Evolutionary conservation across 1,140 invertebrate genomes (phyloP).

Genomic region (Pseudomyrmex flavicornis): DNA sequence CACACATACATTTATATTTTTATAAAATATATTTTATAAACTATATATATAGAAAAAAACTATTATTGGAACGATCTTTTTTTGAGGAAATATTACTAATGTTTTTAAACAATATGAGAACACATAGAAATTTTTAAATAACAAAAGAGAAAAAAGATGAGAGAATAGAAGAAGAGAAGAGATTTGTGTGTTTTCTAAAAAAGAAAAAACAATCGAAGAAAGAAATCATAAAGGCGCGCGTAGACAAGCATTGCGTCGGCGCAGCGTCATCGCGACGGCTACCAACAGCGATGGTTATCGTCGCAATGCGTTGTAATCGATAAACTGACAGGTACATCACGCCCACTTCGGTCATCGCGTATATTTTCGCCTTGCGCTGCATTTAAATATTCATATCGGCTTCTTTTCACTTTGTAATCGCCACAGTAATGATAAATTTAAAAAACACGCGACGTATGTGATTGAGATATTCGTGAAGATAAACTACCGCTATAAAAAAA

Average conservation of each 20-base stretch:
- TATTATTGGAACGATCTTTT: too few species aligned
- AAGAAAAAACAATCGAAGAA: conserved; percentile 34
- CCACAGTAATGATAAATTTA: background rate
- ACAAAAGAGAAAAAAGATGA: too few species aligned
- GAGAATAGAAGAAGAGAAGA: too few species aligned
- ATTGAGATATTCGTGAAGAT: background rate
- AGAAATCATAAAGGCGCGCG: conserved; percentile 57
- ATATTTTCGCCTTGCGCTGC: conserved; percentile 66
- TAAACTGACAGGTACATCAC: conserved; percentile 59
- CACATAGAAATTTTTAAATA: too few species aligned
- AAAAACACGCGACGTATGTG: conserved; percentile 26
- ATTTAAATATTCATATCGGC: conserved; percentile 71
- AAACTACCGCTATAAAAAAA: background rate
- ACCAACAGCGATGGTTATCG: conserved; percentile 60
- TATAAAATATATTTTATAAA: too few species aligned
- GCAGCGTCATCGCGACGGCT: conserved; percentile 63
- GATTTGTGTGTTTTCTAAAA: too few species aligned
- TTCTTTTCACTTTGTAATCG: conserved; percentile 51
- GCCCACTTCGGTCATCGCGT: conserved; percentile 57
- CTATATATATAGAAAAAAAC: too few species aligned
- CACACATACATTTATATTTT: too few species aligned
- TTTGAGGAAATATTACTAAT: too few species aligned
- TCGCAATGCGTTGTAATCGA: conserved; percentile 70
- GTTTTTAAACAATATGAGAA: too few species aligned
- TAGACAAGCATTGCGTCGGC: conserved; percentile 9